phyloP scores from a whole-genome alignment of 2,888 invertebrate genomes.

The Ormyrus rosae region DNA sequence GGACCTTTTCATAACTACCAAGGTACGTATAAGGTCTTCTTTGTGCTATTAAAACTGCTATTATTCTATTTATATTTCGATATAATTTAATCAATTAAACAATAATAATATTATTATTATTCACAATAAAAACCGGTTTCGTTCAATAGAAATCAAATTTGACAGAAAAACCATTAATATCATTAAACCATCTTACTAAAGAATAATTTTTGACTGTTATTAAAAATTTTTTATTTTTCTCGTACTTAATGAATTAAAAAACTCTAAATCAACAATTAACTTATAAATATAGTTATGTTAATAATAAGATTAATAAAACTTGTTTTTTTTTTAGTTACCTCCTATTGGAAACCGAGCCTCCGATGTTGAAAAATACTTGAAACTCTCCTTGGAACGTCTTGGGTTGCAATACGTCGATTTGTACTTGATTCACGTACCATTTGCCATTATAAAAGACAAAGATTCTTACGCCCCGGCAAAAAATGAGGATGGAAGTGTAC shows the following conservation, averaged over 20 bases:
- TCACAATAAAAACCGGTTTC: no score
- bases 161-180: no score
- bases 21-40: slow-evolving; percentile 77
- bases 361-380: slow-evolving; percentile 82
- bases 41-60: no score
- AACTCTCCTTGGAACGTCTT: slow-evolving; percentile 80
- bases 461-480: slow-evolving; percentile 77
- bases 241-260: no score
- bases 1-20: slow-evolving; percentile 87
- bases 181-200: no score
- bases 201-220: no score
- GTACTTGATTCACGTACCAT: slow-evolving; percentile 87
- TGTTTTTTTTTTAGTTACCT: slow-evolving; percentile 79
- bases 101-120: no score
- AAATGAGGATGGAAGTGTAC: slow-evolving; percentile 79
- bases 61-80: no score
- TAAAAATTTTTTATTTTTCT: no score
- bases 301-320: background rate
- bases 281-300: background rate
- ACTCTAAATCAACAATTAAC: no score
- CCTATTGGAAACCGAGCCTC: slow-evolving; percentile 82
- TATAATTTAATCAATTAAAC: no score
- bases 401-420: slow-evolving; percentile 85
- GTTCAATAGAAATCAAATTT: no score
- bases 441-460: slow-evolving; percentile 80